These are phyloP conservation scores for Irena cyanogastra DNA, from an alignment of 2,113 vertebrate species.

Conservation along the genomic window DNA sequence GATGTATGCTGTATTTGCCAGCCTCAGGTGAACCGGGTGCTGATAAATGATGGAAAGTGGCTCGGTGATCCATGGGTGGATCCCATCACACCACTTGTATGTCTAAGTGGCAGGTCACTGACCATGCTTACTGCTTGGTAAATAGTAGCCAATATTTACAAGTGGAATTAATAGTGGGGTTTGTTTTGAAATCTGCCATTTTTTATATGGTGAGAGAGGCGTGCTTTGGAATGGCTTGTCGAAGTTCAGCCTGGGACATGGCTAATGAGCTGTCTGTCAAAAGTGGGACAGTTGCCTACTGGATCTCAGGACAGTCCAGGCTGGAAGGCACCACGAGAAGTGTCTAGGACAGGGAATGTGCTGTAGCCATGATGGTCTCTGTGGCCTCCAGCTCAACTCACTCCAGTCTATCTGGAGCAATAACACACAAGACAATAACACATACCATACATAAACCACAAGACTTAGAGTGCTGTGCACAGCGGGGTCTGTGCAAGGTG, in stretches of 20 bases:
- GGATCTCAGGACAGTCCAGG: neutral
- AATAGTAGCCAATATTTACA: neutral
- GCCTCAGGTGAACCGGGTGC: no score
- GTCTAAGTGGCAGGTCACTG: neutral
- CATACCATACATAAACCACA: neutral
- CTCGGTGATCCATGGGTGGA: fast-evolving
- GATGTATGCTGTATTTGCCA: neutral
- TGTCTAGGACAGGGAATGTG: neutral
- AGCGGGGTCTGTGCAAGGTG: neutral
- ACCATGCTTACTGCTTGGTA: neutral
- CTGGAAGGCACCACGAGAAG: neutral
- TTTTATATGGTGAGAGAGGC: neutral
- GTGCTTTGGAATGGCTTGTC: neutral
- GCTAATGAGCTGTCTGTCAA: neutral
- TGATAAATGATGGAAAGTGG: neutral
- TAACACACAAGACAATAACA: neutral
- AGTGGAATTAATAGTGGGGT: neutral
- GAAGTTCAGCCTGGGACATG: neutral
- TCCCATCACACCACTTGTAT: neutral
- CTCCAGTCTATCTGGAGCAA: neutral
- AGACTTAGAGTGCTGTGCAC: neutral
- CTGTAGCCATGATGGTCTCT: neutral
- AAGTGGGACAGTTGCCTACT: neutral
- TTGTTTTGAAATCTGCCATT: neutral
- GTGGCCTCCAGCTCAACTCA: neutral